Conservation (phyloP, 2,797 vertebrate species). For the Notoglanidium macrostoma region DNA sequence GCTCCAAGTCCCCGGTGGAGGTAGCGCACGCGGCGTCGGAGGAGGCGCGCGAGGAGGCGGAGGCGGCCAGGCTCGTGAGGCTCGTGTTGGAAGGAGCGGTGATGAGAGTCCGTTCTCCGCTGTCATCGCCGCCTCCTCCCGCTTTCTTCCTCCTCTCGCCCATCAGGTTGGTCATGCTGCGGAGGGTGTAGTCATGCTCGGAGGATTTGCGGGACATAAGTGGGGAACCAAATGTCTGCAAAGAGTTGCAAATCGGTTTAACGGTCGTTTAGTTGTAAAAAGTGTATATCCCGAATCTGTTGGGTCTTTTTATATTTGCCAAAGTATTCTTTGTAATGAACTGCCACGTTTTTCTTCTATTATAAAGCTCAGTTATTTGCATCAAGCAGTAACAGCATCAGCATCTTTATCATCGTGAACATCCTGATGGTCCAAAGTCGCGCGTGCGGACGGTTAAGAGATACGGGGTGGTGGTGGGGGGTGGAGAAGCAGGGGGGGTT, state of each 20-base stretch:
- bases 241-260: constrained; percentile 31
- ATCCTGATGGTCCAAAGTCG: constrained; percentile 21
- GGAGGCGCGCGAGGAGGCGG: constrained; percentile 37
- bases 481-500: background rate
- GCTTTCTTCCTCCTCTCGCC: constrained; percentile 87
- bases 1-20: constrained; percentile 83
- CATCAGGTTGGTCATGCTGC: constrained; percentile 92
- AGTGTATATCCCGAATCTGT: constrained; percentile 1
- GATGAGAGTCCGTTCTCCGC: constrained; percentile 81
- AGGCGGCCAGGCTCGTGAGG: constrained; percentile 77
- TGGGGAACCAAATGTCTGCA: constrained; percentile 49
- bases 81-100: constrained; percentile 81
- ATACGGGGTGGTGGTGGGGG: background rate
- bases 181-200: constrained; percentile 93
- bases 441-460: constrained; percentile 23
- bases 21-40: constrained; percentile 47
- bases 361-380: constrained; percentile 3
- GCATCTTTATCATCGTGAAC: constrained; percentile 12
- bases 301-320: background rate
- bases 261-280: constrained; percentile 7
- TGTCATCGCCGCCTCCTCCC: constrained; percentile 66
- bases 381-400: constrained; percentile 25
- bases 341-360: background rate
- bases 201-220: constrained; percentile 92
- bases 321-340: background rate